Conservation (phyloP, 2,797 vertebrate species). For the Sebastes ruberrimus region DNA sequence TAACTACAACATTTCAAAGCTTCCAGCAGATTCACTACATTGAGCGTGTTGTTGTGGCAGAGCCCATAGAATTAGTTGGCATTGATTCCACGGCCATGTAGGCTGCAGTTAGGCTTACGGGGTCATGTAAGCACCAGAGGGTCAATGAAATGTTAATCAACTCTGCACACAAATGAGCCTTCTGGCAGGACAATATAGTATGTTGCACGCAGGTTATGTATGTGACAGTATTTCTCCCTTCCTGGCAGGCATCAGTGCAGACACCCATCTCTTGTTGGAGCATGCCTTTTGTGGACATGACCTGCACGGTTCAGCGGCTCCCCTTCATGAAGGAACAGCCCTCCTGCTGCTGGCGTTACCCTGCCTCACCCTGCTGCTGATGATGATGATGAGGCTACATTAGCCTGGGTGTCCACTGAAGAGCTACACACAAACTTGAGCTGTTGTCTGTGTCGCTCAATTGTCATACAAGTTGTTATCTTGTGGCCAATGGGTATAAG, state of each 20-base stretch:
- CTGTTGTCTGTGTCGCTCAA: neutral
- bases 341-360: slow-evolving; percentile 38
- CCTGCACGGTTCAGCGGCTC: slow-evolving; percentile 63
- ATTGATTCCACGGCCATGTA: slow-evolving; percentile 32
- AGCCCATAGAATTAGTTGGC: slow-evolving; percentile 9
- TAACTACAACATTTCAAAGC: neutral
- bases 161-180: neutral
- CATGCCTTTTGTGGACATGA: slow-evolving; percentile 79
- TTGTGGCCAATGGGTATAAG: neutral
- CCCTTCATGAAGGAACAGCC: neutral
- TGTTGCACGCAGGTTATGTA: neutral
- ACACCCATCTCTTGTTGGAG: slow-evolving; percentile 81
- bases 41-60: neutral
- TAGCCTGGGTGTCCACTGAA: slow-evolving; percentile 1
- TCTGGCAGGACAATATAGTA: neutral
- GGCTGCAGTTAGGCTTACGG: neutral
- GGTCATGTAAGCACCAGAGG: slow-evolving; percentile 21
- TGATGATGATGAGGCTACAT: slow-evolving; percentile 43
- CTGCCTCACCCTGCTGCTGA: slow-evolving; percentile 58
- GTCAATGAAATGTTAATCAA: slow-evolving; percentile 20
- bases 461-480: neutral
- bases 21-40: neutral
- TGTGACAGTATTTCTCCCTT: neutral
- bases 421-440: neutral
- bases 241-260: slow-evolving; percentile 76